Percentiles rank a stretch among this genome's conserved stretches.
phyloP scores from a whole-genome alignment of 2,797 vertebrate species.

The Pipistrellus nathusii region DNA sequence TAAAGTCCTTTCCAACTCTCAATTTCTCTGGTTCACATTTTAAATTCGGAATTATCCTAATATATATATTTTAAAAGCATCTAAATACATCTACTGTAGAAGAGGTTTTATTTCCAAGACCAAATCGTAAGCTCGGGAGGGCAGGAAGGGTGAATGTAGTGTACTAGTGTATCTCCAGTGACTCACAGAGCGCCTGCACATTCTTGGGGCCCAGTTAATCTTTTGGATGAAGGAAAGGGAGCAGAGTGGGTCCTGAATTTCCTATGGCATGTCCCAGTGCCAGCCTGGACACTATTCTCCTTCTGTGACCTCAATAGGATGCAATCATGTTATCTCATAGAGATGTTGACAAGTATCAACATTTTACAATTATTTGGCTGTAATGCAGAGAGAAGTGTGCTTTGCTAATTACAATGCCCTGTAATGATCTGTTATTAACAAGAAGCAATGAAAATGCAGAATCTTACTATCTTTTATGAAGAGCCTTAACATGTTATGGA shows the following conservation, averaged over 20 bases:
- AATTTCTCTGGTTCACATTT: conserved; percentile 5
- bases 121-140: not conserved
- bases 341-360: conserved; percentile 61
- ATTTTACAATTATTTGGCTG: conserved; percentile 34
- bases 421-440: not conserved
- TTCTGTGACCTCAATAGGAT: conserved; percentile 41
- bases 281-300: conserved; percentile 29
- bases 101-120: not conserved
- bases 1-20: not conserved
- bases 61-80: not conserved
- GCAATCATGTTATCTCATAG: conserved; percentile 54
- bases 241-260: conserved; percentile 1
- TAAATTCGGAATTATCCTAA: not conserved
- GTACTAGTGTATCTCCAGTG: not conserved
- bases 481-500: not conserved
- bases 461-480: conserved; percentile 47
- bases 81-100: not conserved
- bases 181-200: not conserved
- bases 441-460: not conserved
- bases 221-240: conserved; percentile 19
- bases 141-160: not conserved
- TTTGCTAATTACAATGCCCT: conserved; percentile 39
- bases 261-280: conserved; percentile 4
- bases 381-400: not conserved
- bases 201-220: not conserved